A percentile compares a stretch with the other conserved stretches of the same genome.
phyloP scores from a whole-genome alignment of 92 coral and sea anemone genomes.

The Anthopleura xanthogrammica region DNA sequence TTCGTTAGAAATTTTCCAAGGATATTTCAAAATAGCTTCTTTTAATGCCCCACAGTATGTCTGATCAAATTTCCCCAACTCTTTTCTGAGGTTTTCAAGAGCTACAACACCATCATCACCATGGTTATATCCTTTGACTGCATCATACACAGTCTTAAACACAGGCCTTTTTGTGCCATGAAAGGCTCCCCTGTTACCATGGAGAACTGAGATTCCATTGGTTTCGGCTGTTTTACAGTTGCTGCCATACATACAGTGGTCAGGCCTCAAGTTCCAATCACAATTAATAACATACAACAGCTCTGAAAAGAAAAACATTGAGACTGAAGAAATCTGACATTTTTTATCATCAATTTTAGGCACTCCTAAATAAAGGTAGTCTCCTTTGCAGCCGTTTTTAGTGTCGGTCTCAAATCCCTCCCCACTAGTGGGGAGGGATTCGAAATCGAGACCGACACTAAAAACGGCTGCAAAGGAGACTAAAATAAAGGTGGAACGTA shows the following conservation, averaged over 20 bases:
- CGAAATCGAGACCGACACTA: too few species aligned
- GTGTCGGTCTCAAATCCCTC: too few species aligned
- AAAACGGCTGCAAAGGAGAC: too few species aligned
- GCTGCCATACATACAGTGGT: constrained; percentile 94
- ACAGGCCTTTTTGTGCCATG: constrained; percentile 68
- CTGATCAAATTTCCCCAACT: constrained; percentile 34
- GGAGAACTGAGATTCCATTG: constrained; percentile 88
- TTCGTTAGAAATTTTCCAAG: constrained; percentile 3
- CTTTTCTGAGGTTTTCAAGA: constrained; percentile 31
- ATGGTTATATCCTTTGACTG: constrained; percentile 57
- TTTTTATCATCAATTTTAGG: too few species aligned
- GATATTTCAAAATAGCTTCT: constrained; percentile 51
- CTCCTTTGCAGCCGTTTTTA: too few species aligned
- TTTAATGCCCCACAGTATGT: constrained; percentile 65
- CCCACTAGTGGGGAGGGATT: too few species aligned
- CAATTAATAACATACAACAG: constrained; percentile 67
- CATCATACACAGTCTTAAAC: constrained; percentile 69
- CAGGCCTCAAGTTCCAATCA: constrained; percentile 98
- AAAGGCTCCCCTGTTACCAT: constrained; percentile 90
- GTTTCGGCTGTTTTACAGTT: constrained; percentile 69
- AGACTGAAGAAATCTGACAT: not conserved
- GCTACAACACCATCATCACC: constrained; percentile 45
- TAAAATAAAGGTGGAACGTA: too few species aligned
- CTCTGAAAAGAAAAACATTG: constrained; percentile 42
- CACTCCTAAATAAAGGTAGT: too few species aligned